Percentiles rank a stretch among this genome's conserved stretches.
These are phyloP conservation scores for Podocnemis expansa DNA, from an alignment of 2,113 vertebrate species.

Conservation along the genomic window DNA sequence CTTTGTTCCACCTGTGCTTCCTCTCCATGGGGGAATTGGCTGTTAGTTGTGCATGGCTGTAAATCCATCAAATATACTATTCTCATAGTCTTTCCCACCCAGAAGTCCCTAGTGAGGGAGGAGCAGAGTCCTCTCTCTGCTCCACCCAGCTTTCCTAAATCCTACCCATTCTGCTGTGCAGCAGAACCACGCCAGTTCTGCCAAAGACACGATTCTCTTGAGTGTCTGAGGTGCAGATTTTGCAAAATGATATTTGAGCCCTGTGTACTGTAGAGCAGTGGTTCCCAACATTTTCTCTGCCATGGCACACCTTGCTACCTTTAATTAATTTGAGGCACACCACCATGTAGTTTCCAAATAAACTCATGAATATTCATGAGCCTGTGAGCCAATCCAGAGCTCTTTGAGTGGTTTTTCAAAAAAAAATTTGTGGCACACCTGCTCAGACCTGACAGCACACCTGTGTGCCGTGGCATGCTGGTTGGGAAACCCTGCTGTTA, in stretches of 20 bases:
- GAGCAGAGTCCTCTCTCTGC: not conserved
- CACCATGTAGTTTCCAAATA: too few relatives aligned
- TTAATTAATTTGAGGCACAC: too few relatives aligned
- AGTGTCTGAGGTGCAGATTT: not conserved
- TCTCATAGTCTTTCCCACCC: not conserved
- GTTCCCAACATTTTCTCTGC: too few relatives aligned
- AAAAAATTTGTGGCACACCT: too few relatives aligned
- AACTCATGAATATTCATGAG: too few relatives aligned
- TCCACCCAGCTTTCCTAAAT: not conserved
- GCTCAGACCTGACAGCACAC: too few relatives aligned
- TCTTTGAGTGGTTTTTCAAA: too few relatives aligned
- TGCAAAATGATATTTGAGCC: not conserved
- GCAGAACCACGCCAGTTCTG: not conserved
- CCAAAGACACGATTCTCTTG: not conserved
- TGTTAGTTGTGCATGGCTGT: not conserved
- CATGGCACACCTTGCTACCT: too few relatives aligned
- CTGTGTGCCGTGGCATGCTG: too few relatives aligned
- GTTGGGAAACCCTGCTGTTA: not conserved
- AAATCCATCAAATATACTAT: not conserved
- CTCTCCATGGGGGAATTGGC: not conserved
- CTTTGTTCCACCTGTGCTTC: not conserved
- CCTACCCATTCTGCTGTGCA: not conserved
- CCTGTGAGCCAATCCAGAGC: too few relatives aligned
- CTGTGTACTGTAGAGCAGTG: not conserved
- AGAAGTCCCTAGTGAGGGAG: not conserved